These are phyloP conservation scores for Ellobius talpinus DNA, from an alignment of 2,113 vertebrate genomes.

Conservation along the genomic window DNA sequence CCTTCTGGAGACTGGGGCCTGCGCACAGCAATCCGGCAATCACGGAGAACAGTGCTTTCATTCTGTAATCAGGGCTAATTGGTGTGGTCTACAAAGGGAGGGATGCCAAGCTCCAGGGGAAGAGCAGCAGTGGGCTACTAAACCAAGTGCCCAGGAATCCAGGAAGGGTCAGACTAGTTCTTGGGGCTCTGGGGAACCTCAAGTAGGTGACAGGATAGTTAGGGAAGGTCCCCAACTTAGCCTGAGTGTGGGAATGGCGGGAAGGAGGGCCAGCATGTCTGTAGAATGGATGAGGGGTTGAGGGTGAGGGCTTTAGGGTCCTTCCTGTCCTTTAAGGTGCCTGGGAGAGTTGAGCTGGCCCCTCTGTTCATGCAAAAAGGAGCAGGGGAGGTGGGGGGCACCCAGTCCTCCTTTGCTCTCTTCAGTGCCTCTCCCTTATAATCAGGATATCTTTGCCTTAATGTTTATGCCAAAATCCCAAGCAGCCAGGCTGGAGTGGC, in stretches of 20 bases:
- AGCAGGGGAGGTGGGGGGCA: background rate
- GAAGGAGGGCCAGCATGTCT: rapidly evolving
- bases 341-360: background rate
- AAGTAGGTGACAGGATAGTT: background rate
- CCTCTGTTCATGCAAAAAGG: background rate
- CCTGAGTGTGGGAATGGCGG: rapidly evolving
- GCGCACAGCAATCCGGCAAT: conserved; percentile 1
- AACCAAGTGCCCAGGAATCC: background rate
- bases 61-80: conserved; percentile 79
- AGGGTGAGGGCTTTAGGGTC: rapidly evolving
- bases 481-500: conserved; percentile 59
- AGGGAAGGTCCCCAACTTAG: background rate
- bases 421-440: conserved; percentile 42
- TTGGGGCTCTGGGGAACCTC: background rate
- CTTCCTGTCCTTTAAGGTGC: background rate
- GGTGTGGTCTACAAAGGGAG: conserved; percentile 46
- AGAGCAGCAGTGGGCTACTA: conserved; percentile 6
- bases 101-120: background rate
- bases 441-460: conserved; percentile 62
- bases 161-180: background rate
- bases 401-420: conserved; percentile 9
- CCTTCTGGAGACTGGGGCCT: background rate
- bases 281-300: background rate
- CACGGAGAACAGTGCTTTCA: conserved; percentile 37
- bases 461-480: conserved; percentile 65